Conservation (phyloP, 2,113 vertebrate genomes). For the Tursiops truncatus region DNA sequence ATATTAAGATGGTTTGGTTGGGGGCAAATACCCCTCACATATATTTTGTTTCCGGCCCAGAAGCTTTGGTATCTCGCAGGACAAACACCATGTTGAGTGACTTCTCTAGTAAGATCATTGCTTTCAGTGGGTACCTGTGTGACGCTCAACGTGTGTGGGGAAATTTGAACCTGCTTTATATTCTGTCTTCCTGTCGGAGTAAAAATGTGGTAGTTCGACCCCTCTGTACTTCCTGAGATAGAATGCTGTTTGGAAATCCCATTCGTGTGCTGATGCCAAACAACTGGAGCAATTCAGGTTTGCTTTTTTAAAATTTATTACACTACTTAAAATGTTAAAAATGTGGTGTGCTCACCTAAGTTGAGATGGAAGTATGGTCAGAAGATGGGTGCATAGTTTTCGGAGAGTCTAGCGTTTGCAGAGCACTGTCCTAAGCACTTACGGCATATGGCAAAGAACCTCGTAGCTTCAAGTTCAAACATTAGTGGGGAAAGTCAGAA, state of each 20-base stretch:
- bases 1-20: not conserved
- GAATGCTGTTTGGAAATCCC: not conserved
- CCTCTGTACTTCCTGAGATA: not conserved
- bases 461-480: not conserved
- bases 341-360: not conserved
- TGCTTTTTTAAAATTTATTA: not conserved
- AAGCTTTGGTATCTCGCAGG: not conserved
- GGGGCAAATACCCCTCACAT: not conserved
- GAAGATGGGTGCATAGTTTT: not conserved
- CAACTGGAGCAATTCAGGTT: not conserved
- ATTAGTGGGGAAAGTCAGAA: not conserved
- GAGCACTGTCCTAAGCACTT: not conserved
- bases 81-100: not conserved
- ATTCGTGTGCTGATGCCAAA: not conserved
- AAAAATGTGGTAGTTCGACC: not conserved
- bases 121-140: not conserved
- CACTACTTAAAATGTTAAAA: not conserved
- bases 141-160: no score
- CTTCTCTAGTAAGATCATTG: not conserved
- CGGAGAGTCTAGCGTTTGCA: not conserved
- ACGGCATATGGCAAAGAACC: accelerated
- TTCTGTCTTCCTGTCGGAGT: not conserved
- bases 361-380: not conserved
- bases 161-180: not conserved
- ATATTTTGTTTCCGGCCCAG: not conserved